Base-by-base conservation (phyloP, 2,113 vertebrate species). In the Brachyistius frenatus region DNA sequence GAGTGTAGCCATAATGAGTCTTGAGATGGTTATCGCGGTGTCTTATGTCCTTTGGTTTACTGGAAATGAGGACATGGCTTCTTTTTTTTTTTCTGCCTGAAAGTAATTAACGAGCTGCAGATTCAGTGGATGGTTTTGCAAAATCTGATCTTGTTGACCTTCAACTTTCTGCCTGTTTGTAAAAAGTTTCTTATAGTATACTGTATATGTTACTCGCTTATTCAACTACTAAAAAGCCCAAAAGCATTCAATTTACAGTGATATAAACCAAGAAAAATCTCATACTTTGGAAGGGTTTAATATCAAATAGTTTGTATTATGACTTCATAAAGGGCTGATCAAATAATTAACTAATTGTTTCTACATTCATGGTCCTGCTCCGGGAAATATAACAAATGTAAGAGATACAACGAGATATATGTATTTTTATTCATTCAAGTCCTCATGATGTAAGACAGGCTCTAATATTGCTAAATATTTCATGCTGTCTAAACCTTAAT, bases 61-160 rank as follows among this genome's bases (percentile, higher is more conserved):
- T 91, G 90, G 88, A 93, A 93, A 90, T 80, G 56, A 90, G 50
- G 54, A 65, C 37, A 52, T 32, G 39, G 15, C 7, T 63, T 62
- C 49, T 58, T 67, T 46, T 61, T 49, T 44, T 61, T 62, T 54
- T 8, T 37, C n/a, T 50, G 54, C 11, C 46, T 39, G n/a, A 70
- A 60, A 56, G 58, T 33, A 78, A 32, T 68, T 70, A 65, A 36
- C 37, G 46, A 53, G 30, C 56, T 78, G 23, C 32, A 33, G 5
- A 41, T 47, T 63, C 8, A 61, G 11, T 46, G 7, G 63, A 62
- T 5, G 15, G 15, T 60, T 69, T 31, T 13, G 14, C 1, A 31
- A 54, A 73, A 30, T 11, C 15, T 56, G 44, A 39, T 54, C 7
- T 57, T 60, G 23, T 32, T 62, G 16, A 47, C 30, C 60, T 53